Percentiles rank a stretch among this genome's conserved stretches.
These are phyloP conservation scores for Fundulus diaphanus DNA, from an alignment of 2,797 vertebrate species.

Conservation along the genomic window DNA sequence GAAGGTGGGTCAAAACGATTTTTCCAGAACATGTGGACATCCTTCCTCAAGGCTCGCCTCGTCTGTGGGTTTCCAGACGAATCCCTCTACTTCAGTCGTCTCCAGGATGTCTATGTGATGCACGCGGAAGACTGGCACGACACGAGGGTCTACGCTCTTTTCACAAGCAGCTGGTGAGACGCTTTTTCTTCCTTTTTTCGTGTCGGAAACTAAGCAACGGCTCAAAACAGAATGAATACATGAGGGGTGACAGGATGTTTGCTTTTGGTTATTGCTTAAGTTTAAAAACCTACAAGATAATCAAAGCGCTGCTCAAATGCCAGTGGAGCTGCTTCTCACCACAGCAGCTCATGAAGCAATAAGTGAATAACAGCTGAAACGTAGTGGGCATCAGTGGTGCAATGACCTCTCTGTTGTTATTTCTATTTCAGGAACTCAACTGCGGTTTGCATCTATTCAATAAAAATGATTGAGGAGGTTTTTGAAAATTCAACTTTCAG, in stretches of 20 bases:
- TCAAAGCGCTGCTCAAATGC: neutral
- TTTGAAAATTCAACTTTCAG: constrained; percentile 81
- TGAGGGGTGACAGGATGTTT: neutral
- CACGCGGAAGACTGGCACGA: constrained; percentile 71
- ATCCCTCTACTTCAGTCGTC: constrained; percentile 80
- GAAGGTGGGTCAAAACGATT: constrained; percentile 80
- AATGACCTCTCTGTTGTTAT: constrained; percentile 1
- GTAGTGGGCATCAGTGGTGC: neutral
- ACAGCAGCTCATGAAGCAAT: neutral
- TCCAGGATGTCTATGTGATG: constrained; percentile 78
- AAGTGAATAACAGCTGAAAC: neutral
- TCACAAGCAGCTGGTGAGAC: constrained; percentile 83
- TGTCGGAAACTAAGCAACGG: constrained; percentile 12
- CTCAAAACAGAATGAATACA: neutral
- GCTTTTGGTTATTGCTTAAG: neutral
- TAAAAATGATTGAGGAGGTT: constrained; percentile 72
- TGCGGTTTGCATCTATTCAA: constrained; percentile 81
- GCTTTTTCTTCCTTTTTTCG: constrained; percentile 37
- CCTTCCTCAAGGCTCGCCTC: constrained; percentile 84
- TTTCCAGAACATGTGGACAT: constrained; percentile 82
- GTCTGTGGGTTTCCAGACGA: constrained; percentile 80
- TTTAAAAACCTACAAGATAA: neutral
- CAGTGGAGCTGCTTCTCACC: neutral
- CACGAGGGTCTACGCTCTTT: constrained; percentile 79
- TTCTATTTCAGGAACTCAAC: constrained; percentile 77